Evolutionary conservation across 2,888 invertebrate genomes (phyloP).

Genomic region (Ariolimax columbianus): DNA sequence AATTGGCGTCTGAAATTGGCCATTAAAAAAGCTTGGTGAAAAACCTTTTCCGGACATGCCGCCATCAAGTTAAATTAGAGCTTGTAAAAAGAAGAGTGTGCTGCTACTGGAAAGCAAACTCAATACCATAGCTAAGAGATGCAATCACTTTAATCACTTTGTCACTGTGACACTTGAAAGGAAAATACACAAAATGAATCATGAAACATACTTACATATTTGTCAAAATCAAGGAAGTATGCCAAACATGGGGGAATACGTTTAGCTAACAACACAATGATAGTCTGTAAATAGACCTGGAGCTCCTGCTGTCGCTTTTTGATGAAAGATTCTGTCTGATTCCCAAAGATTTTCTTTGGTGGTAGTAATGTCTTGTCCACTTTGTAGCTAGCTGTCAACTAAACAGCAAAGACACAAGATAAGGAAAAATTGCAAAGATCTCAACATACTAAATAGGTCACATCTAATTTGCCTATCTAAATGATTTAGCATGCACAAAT

Average conservation of each 20-base stretch:
- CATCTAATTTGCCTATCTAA: neutral
- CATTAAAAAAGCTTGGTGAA: no score
- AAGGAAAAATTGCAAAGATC: neutral
- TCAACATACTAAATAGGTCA: neutral
- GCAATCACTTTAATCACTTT: no score
- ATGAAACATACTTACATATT: constrained; percentile 82
- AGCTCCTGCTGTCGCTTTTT: constrained; percentile 89
- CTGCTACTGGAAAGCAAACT: no score
- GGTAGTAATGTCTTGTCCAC: constrained; percentile 91
- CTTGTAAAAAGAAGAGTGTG: no score
- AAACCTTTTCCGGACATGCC: no score
- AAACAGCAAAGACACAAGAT: constrained; percentile 34
- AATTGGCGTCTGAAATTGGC: no score
- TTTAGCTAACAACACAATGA: constrained; percentile 84
- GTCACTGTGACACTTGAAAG: no score
- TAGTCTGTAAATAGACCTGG: constrained; percentile 87
- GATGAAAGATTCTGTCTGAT: constrained; percentile 91
- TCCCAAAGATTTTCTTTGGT: constrained; percentile 94
- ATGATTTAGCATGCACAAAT: no score
- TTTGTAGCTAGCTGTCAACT: constrained; percentile 88
- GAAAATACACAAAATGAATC: no score
- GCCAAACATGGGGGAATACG: constrained; percentile 88
- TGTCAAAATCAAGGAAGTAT: constrained; percentile 91
- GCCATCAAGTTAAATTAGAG: no score
- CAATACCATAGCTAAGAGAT: no score